These are phyloP conservation scores for fruit fly (Drosophila melanogaster) DNA, from an alignment of 1,140 invertebrate genomes.

Conservation along the genomic window DNA sequence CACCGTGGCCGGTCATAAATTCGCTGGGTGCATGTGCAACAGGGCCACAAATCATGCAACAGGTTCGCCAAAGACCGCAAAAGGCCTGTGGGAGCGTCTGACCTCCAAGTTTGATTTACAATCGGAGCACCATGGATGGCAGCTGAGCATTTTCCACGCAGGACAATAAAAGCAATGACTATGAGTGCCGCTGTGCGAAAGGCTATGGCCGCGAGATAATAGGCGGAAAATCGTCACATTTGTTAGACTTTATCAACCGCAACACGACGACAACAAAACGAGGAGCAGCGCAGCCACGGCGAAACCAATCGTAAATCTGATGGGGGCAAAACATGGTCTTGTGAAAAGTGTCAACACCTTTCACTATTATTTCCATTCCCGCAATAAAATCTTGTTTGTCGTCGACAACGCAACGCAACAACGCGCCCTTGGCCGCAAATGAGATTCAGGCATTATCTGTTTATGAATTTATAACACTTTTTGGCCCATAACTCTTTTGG, in stretches of 20 bases:
- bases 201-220: slow-evolving; percentile 61
- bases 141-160: slow-evolving; percentile 75
- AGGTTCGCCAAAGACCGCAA: slow-evolving; percentile 49
- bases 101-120: slow-evolving; percentile 64
- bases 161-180: slow-evolving; percentile 63
- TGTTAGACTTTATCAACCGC: slow-evolving; percentile 69
- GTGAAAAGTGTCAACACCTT: slow-evolving; percentile 53
- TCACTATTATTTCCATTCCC: slow-evolving; percentile 31
- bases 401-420: slow-evolving; percentile 5
- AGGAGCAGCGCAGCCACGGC: slow-evolving; percentile 5
- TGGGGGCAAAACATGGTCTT: slow-evolving; percentile 39
- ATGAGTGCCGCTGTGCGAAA: slow-evolving; percentile 16
- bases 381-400: slow-evolving; percentile 71
- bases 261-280: slow-evolving; percentile 17
- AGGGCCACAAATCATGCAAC: slow-evolving; percentile 75
- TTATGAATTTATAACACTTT: slow-evolving; percentile 75
- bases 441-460: slow-evolving; percentile 71
- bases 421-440: slow-evolving; percentile 47
- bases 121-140: slow-evolving; percentile 38
- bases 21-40: slow-evolving; percentile 50
- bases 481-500: slow-evolving; percentile 50
- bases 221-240: slow-evolving; percentile 81
- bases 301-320: slow-evolving; percentile 67
- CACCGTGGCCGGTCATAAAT: slow-evolving; percentile 57
- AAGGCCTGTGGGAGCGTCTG: slow-evolving; percentile 37